These are phyloP conservation scores for Oikopleura vanhoeffeni DNA, from an alignment of 23 tunicate species.

Conservation along the genomic window DNA sequence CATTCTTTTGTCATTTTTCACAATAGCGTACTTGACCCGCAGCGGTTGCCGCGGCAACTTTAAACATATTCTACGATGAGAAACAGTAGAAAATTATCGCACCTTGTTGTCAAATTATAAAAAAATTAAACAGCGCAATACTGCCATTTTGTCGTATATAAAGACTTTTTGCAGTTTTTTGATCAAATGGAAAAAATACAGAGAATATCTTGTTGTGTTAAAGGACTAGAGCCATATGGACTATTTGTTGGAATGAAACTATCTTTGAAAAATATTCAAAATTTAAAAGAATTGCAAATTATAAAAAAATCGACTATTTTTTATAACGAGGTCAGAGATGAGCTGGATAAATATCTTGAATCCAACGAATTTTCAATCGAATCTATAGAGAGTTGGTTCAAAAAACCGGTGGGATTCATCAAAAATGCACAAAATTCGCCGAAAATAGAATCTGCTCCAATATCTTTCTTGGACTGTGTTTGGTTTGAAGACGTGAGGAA, in stretches of 20 bases:
- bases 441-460: no score
- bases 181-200: neutral
- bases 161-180: no score
- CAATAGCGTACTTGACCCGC: no score
- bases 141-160: no score
- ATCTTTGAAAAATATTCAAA: neutral
- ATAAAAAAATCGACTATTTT: neutral
- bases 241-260: neutral
- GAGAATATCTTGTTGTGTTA: neutral
- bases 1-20: no score
- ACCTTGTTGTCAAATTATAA: no score
- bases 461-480: neutral
- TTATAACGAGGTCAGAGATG: neutral
- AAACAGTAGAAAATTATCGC: no score
- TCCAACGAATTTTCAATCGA: neutral
- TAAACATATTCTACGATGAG: no score
- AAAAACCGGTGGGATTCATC: neutral
- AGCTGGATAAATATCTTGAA: neutral
- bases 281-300: neutral
- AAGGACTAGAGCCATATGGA: neutral
- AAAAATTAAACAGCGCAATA: no score
- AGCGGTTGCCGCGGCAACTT: no score
- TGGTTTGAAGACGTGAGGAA: neutral
- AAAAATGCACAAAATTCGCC: no score
- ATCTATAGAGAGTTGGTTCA: neutral